Conservation (phyloP, 1,140 invertebrate species). For the Stegodyphus dumicola region DNA sequence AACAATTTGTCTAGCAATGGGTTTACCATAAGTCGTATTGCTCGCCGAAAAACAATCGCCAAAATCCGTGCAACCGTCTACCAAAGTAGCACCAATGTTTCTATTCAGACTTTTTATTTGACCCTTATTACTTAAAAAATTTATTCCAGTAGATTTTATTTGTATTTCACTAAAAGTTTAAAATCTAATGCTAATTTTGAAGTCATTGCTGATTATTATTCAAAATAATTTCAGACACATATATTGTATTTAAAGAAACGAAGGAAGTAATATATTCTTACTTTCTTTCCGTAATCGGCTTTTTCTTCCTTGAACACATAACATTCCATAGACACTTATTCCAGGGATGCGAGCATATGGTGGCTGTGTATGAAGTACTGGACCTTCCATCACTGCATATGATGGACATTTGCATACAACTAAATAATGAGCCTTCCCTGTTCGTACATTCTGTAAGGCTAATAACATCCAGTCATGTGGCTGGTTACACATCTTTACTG, state of each 20-base stretch:
- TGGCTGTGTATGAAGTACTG: constrained; percentile 92
- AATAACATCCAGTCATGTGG: constrained; percentile 91
- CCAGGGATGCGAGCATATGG: constrained; percentile 89
- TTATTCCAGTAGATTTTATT: too few species aligned
- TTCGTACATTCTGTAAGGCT: constrained; percentile 89
- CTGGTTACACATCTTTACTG: constrained; percentile 87
- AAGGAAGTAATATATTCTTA: constrained; percentile 5
- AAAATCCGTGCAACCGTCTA: too few species aligned
- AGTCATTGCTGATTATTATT: too few species aligned
- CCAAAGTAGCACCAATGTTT: too few species aligned
- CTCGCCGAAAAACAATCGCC: too few species aligned
- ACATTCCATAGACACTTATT: constrained; percentile 80
- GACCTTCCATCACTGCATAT: constrained; percentile 85
- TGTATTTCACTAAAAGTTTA: too few species aligned
- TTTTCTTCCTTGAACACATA: constrained; percentile 73
- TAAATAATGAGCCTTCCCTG: constrained; percentile 93
- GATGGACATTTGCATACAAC: constrained; percentile 92
- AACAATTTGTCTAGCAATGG: too few species aligned
- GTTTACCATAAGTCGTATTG: too few species aligned
- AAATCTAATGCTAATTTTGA: too few species aligned
- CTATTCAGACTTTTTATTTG: too few species aligned
- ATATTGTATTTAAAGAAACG: neutral
- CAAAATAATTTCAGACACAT: too few species aligned
- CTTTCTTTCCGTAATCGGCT: constrained; percentile 52
- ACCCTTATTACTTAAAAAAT: too few species aligned